A percentile compares a stretch with the other conserved stretches of the same genome.
These are phyloP conservation scores for Muschampia plurimacula DNA, from an alignment of 2,888 invertebrate species.

Conservation along the genomic window DNA sequence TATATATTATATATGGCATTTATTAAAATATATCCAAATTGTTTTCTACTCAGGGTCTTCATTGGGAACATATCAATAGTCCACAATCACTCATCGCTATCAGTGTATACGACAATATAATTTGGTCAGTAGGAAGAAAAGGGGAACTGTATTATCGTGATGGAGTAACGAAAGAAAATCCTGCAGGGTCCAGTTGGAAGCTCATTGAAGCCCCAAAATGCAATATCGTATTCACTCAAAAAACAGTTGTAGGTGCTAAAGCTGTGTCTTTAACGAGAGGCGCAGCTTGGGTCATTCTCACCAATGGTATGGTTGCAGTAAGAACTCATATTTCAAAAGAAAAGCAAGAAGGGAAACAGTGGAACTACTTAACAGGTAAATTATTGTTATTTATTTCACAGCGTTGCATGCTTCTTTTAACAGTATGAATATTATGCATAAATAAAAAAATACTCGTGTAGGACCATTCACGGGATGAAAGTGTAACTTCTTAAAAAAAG, in stretches of 20 bases:
- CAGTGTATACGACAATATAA: slow-evolving; percentile 88
- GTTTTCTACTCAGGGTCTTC: slow-evolving; percentile 83
- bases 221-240: slow-evolving; percentile 63
- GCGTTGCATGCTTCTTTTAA: no score
- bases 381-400: background rate
- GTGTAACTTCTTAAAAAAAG: no score
- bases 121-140: slow-evolving; percentile 95
- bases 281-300: slow-evolving; percentile 93
- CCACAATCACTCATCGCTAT: slow-evolving; percentile 92
- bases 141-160: slow-evolving; percentile 93
- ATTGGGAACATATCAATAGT: slow-evolving; percentile 93
- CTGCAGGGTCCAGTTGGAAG: slow-evolving; percentile 90
- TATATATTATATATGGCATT: background rate
- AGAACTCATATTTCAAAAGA: slow-evolving; percentile 91
- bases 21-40: background rate
- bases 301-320: slow-evolving; percentile 89
- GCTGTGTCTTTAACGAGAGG: slow-evolving; percentile 90
- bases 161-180: slow-evolving; percentile 89
- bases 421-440: no score
- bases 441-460: no score
- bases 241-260: slow-evolving; percentile 84
- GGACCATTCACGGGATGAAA: no score
- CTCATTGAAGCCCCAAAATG: slow-evolving; percentile 88
- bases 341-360: slow-evolving; percentile 93
- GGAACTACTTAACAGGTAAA: slow-evolving; percentile 88